phyloP scores from a whole-genome alignment of 2,797 vertebrate species.

The Centroberyx gerrardi region DNA sequence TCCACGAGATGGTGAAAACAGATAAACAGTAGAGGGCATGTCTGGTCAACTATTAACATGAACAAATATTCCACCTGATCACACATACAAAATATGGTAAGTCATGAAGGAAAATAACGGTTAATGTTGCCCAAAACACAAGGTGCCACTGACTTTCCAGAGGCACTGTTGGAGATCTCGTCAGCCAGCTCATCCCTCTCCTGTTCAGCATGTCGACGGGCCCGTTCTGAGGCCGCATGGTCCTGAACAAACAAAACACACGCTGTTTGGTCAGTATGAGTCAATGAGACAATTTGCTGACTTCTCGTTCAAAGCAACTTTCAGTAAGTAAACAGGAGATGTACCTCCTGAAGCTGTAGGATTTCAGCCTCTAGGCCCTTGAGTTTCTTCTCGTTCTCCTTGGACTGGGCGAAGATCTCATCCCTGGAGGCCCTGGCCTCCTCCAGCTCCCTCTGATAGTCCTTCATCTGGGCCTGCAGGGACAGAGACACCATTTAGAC shows the following conservation, averaged over 20 bases:
- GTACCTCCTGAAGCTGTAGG: conserved; percentile 96
- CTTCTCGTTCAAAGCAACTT: too few species aligned
- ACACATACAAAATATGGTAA: not conserved
- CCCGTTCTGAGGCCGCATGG: conserved; percentile 93
- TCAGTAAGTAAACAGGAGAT: not conserved
- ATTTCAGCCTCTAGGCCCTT: conserved; percentile 97
- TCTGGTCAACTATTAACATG: not conserved
- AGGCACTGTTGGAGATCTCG: conserved; percentile 95
- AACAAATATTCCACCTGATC: not conserved
- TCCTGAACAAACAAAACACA: conserved; percentile 84
- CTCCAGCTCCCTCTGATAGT: conserved; percentile 97
- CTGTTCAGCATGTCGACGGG: conserved; percentile 94
- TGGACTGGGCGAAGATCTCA: conserved; percentile 97
- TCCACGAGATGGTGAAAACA: too few species aligned
- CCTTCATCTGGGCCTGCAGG: conserved; percentile 96
- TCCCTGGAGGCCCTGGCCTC: conserved; percentile 96
- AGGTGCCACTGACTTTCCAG: conserved; percentile 92
- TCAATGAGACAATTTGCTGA: too few species aligned
- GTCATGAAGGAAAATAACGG: not conserved
- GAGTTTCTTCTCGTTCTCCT: conserved; percentile 98
- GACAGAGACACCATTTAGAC: not conserved
- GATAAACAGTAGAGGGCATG: too few species aligned
- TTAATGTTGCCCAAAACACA: not conserved
- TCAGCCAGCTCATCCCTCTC: conserved; percentile 96
- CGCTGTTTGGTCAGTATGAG: not conserved